These are phyloP conservation scores for Lepeophtheirus nordmannii DNA, from an alignment of 2,888 invertebrate species.

Conservation along the genomic window DNA sequence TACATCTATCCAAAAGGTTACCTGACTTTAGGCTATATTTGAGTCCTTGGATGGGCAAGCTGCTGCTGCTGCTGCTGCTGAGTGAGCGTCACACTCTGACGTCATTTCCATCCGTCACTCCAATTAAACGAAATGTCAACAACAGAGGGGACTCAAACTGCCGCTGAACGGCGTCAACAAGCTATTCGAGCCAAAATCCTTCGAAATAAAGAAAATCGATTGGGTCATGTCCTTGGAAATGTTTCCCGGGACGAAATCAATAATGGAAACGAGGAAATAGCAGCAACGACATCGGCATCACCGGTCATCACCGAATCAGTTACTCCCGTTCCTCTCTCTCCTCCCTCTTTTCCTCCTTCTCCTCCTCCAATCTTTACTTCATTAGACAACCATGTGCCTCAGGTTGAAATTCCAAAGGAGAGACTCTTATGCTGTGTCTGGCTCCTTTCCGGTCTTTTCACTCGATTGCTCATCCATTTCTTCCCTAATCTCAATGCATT, in stretches of 20 bases:
- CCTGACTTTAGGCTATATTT: too few species aligned
- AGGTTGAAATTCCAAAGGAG: neutral
- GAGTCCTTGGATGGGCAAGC: too few species aligned
- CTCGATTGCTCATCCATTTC: neutral
- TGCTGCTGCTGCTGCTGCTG: too few species aligned
- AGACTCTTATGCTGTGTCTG: neutral
- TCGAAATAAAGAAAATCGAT: neutral
- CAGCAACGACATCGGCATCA: neutral
- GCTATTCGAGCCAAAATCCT: neutral
- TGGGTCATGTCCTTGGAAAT: neutral
- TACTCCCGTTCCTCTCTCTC: neutral
- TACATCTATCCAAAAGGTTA: too few species aligned
- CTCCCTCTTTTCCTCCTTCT: neutral
- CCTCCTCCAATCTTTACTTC: neutral
- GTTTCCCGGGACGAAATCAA: neutral
- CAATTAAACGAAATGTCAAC: neutral
- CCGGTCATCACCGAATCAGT: neutral
- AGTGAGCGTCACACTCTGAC: too few species aligned
- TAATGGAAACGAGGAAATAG: neutral
- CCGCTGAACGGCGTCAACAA: neutral
- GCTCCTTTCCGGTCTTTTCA: neutral
- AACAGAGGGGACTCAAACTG: neutral
- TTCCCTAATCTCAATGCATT: neutral
- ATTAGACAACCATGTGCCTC: neutral
- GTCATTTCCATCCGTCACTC: too few species aligned